Conservation (phyloP, 2,113 vertebrate species). For the Buteo buteo region DNA sequence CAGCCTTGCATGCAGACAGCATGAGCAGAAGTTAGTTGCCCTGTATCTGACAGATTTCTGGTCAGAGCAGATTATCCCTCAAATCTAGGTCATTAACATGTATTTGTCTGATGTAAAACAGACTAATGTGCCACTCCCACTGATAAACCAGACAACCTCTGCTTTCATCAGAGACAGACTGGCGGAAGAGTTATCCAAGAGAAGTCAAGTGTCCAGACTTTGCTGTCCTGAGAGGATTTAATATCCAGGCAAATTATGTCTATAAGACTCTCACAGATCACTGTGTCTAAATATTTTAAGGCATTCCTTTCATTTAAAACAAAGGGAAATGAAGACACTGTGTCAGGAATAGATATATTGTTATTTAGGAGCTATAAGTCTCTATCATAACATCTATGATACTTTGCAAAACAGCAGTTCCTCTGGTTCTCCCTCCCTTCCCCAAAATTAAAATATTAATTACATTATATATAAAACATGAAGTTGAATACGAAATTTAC, state of each 20-base stretch:
- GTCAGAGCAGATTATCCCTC: conserved; percentile 15
- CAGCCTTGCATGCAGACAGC: background rate
- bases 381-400: background rate
- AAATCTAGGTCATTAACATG: background rate
- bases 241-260: background rate
- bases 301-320: background rate
- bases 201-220: background rate
- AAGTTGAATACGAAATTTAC: background rate
- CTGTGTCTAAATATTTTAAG: background rate
- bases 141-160: background rate
- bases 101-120: background rate
- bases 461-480: background rate
- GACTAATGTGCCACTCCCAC: background rate
- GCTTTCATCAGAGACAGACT: background rate
- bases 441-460: background rate
- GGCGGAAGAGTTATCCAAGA: background rate
- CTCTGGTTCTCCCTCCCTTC: background rate
- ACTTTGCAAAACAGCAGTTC: background rate
- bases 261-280: background rate
- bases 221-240: background rate
- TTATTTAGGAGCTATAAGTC: background rate
- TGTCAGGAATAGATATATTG: background rate
- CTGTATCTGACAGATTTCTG: background rate
- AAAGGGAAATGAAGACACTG: background rate
- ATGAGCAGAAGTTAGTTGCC: background rate